Evolutionary conservation across 2,113 vertebrate species (phyloP), one percentile per base, ranked within the genome.

Genomic region (Rhinichthys klamathensis): DNA sequence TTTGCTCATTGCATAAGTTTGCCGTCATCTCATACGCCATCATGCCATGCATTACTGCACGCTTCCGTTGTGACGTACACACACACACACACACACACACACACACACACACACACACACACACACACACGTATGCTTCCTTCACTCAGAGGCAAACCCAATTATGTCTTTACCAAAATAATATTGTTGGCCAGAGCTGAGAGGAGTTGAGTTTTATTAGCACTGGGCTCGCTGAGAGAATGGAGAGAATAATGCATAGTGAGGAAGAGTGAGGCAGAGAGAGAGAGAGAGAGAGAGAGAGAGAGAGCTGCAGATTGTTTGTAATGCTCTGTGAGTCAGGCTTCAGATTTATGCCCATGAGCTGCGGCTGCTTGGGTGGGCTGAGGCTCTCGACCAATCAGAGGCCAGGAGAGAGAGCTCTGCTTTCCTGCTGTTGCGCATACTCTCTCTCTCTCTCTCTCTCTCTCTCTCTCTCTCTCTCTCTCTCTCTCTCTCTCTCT

Each of bases 361-460:
- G 95, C 94, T 92, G 91, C 95, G 87, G 87, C 95, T 95, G 94
- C 95, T 95, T 96, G 95, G 95, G 95, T 96, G 95, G 95, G 95
- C 95, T 94, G 93, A 87, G 91, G 92, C 27, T 73, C 10, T 35
- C 25, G 30, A 83, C 84, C 84, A 85, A 85, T 78, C 76, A 72
- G 63, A 51, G 80, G 41, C n/a, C 4, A 80, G 92, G 90, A 91
- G 88, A 91, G 91, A 91, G 90, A 93, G 92, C 90, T 93, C 93
- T 93, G 93, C 92, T 92, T 93, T 94, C 92, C 92, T 93, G 92
- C 92, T 94, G 91, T 30, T 93, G 94, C 92, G 92, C 83, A 90
- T 70, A 86, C 38, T 73, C 90, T 92, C 79, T 63, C 51, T 76
- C 54, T 70, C 49, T 82, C n/a, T 70, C 51, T 46, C 44, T 46